phyloP scores from a whole-genome alignment of 2,113 vertebrate species.

The Nerophis lumbriciformis region DNA sequence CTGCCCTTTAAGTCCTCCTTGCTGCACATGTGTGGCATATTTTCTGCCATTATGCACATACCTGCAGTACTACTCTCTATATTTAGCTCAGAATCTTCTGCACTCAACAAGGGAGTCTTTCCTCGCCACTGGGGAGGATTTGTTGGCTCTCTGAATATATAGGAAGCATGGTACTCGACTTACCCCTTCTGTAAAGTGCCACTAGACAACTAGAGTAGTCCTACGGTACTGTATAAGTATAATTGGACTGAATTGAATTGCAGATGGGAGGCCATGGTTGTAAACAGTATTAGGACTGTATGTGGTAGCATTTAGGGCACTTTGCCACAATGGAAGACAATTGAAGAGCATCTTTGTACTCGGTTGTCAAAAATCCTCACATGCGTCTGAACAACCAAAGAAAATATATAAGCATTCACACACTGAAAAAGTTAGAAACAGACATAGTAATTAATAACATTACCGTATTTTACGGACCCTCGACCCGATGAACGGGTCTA shows the following conservation, averaged over 20 bases:
- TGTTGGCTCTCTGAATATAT: background rate
- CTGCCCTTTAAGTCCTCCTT: background rate
- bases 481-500: no score
- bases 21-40: background rate
- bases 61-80: slow-evolving; percentile 4
- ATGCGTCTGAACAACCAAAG: slow-evolving; percentile 21
- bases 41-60: slow-evolving; percentile 11
- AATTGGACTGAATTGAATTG: slow-evolving; percentile 4
- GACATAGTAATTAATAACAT: no score
- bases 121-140: slow-evolving; percentile 3
- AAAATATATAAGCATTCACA: background rate
- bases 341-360: slow-evolving; percentile 8
- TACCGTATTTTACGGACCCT: no score
- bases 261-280: background rate
- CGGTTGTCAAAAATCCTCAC: slow-evolving; percentile 29
- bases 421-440: background rate
- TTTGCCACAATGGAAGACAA: slow-evolving; percentile 14
- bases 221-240: background rate
- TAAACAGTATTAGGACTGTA: background rate
- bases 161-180: background rate
- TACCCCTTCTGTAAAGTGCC: slow-evolving; percentile 1
- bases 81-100: slow-evolving; percentile 13
- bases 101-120: slow-evolving; percentile 6
- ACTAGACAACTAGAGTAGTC: background rate
- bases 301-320: background rate